A percentile compares a stretch with the other conserved stretches of the same genome.
These are phyloP conservation scores for Gasterosteus nipponicus DNA, from an alignment of 2,113 vertebrate genomes.

Conservation along the genomic window DNA sequence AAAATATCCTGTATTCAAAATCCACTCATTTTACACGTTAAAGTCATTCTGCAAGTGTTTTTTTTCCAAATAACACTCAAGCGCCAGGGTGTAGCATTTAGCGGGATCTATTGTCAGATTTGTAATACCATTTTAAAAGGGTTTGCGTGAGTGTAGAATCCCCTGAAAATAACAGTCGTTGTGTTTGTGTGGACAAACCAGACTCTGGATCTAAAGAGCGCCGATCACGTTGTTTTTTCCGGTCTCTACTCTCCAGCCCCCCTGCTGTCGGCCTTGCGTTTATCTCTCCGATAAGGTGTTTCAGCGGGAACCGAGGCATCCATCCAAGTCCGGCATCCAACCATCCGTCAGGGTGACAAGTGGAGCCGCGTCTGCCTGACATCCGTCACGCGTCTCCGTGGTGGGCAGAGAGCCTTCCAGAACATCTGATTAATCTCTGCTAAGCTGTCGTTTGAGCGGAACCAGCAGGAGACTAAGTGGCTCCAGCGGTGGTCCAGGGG, in stretches of 20 bases:
- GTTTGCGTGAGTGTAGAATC: neutral
- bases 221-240: neutral
- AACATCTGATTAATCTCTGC: constrained; percentile 73
- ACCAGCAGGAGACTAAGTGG: constrained; percentile 64
- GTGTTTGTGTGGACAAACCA: neutral
- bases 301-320: constrained; percentile 32
- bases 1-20: neutral
- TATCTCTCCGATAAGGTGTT: neutral
- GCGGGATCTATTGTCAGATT: neutral
- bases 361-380: constrained; percentile 70
- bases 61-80: too few relatives aligned
- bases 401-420: constrained; percentile 63
- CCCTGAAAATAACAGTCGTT: neutral
- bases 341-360: constrained; percentile 70
- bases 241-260: neutral
- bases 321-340: constrained; percentile 54
- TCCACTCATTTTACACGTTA: neutral
- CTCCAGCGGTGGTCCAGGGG: constrained; percentile 55
- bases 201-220: neutral
- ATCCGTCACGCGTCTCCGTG: constrained; percentile 69
- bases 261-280: neutral
- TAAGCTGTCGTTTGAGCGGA: constrained; percentile 75
- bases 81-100: neutral
- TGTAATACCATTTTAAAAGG: neutral
- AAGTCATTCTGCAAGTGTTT: neutral